Evolutionary conservation across 2,888 invertebrate species (phyloP).

Genomic region (Temnothorax rugatulus): DNA sequence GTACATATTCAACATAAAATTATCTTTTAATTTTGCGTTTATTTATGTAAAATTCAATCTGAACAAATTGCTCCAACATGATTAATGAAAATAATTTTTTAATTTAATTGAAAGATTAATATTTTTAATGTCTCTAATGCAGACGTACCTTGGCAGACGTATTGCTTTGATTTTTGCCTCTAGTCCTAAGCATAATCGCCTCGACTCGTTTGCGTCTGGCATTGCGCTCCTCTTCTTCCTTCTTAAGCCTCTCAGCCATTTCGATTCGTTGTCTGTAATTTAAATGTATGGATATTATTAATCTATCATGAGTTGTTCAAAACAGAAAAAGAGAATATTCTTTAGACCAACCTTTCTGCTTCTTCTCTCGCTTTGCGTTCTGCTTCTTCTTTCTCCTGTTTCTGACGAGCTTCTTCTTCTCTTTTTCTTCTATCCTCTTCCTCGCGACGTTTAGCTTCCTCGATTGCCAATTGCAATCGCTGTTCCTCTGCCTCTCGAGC

Average conservation of each 20-base stretch:
- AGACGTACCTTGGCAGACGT: conserved; percentile 86
- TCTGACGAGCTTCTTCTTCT: conserved; percentile 89
- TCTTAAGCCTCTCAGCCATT: conserved; percentile 93
- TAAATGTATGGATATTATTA: conserved; percentile 24
- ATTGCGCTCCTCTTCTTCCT: conserved; percentile 96
- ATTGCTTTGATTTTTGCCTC: conserved; percentile 87
- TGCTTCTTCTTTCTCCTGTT: conserved; percentile 91
- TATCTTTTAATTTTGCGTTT: conserved; percentile 22
- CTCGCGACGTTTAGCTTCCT: conserved; percentile 92
- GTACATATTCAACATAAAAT: background rate
- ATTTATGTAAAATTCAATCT: background rate
- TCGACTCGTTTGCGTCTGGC: conserved; percentile 96
- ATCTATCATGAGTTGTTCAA: background rate
- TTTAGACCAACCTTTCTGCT: conserved; percentile 89
- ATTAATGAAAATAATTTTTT: background rate
- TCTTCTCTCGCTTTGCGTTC: conserved; percentile 94
- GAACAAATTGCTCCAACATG: background rate
- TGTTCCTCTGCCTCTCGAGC: conserved; percentile 95
- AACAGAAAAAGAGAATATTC: background rate
- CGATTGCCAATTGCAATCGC: conserved; percentile 91
- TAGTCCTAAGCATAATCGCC: conserved; percentile 96
- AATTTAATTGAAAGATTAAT: background rate
- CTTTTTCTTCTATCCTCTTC: conserved; percentile 92
- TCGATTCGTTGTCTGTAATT: conserved; percentile 90
- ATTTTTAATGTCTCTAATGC: background rate